These are phyloP conservation scores for Erethizon dorsatum DNA, from an alignment of 2,797 vertebrate species.

Conservation along the genomic window DNA sequence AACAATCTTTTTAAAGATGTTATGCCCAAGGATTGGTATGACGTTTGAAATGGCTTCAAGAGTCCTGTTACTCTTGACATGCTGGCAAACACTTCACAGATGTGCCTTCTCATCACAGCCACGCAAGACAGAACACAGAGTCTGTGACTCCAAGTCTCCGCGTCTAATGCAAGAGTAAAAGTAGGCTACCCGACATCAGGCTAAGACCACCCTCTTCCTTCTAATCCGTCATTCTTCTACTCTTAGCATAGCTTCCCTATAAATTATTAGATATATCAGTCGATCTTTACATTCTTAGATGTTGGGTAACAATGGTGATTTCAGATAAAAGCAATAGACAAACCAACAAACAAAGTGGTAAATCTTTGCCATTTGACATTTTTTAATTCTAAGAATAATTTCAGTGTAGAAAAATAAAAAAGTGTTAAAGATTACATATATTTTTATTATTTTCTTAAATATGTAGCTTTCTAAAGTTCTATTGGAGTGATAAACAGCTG, in stretches of 20 bases:
- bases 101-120: constrained; percentile 44
- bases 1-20: constrained; percentile 76
- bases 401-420: neutral
- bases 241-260: constrained; percentile 23
- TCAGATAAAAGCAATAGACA: neutral
- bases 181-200: rapidly evolving
- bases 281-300: constrained; percentile 52
- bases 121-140: neutral
- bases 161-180: constrained; percentile 30
- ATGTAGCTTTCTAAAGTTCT: neutral
- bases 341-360: neutral
- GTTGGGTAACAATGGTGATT: neutral
- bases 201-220: constrained; percentile 29
- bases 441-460: neutral
- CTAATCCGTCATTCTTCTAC: constrained; percentile 49
- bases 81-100: constrained; percentile 84
- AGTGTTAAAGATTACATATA: neutral
- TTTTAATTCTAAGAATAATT: constrained; percentile 33
- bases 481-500: neutral
- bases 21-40: constrained; percentile 77
- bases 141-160: neutral
- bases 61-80: constrained; percentile 79
- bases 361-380: neutral
- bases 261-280: constrained; percentile 27
- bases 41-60: constrained; percentile 80